Base-by-base conservation (phyloP, 1,140 invertebrate genomes). In the Euborellia annulipes region DNA sequence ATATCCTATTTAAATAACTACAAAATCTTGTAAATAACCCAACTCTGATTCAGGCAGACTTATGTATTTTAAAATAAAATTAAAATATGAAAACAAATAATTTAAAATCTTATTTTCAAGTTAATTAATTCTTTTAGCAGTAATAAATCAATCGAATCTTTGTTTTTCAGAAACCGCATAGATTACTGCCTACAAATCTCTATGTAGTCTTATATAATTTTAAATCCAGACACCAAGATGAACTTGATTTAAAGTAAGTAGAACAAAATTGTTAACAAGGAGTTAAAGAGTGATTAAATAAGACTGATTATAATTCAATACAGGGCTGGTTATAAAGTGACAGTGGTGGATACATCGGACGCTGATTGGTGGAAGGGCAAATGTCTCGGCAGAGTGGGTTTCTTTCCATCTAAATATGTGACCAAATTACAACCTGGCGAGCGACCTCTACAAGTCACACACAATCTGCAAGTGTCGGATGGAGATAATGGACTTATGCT, bases 311-410 rank as follows among this genome's bases (percentile, higher is more conserved):
- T n/a, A n/a, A n/a, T n/a, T n/a, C n/a, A n/a, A n/a, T n/a, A n/a
- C 64, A 83, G 80, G 63, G 89, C 92, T 38, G 91, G 92, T 2
- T 91, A 90, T 66, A 92, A 92, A 62, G 80, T 95, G 18, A 93
- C 85, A 3, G 90, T 95, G 13, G 90, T 89, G 40, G 90, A 94
- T 57, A 92, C 85, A 22, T 85, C 86, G 0, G 89, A 94, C 63
- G 84, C 82, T 13, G 89, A 95, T 57, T 96, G 92, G 92, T 96
- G 91, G 91, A 85, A 91, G 67, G 91, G 90, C 21, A 93, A 93
- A 64, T 92, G 87, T 56, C 69, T 92, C 43, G 88, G 89, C 13
- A 77, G 81, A 54, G 73, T 83, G n/a, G 91, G 90, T 17, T 94
- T 85, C 63, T 94, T 95, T 58, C 91, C 90, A 1, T 91, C 88